These are phyloP conservation scores for Drosophila merina DNA, from an alignment of 2,888 invertebrate species.

Conservation along the genomic window DNA sequence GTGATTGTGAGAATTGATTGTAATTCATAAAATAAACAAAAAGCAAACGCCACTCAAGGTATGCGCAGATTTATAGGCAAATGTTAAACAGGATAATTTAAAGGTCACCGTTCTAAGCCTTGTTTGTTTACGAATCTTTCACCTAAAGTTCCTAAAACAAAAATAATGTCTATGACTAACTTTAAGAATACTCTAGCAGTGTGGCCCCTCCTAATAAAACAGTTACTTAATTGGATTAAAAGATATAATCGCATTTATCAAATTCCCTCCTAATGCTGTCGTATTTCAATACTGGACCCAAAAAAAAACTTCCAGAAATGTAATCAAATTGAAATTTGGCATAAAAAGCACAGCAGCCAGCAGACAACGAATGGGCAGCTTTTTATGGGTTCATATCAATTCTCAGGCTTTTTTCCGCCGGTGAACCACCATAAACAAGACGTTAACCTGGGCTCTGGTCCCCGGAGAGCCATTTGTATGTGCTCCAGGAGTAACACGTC, in stretches of 20 bases:
- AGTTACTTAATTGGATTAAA: slow-evolving; percentile 32
- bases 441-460: slow-evolving; percentile 65
- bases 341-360: slow-evolving; percentile 36
- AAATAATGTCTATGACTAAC: background rate
- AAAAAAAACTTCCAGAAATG: slow-evolving; percentile 28
- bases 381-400: slow-evolving; percentile 77
- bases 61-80: background rate
- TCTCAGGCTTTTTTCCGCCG: slow-evolving; percentile 69
- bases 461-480: slow-evolving; percentile 79
- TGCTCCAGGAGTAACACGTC: slow-evolving; percentile 54
- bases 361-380: slow-evolving; percentile 42
- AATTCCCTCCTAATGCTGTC: slow-evolving; percentile 23
- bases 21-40: slow-evolving; percentile 29
- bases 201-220: slow-evolving; percentile 1
- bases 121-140: background rate
- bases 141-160: background rate
- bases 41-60: slow-evolving; percentile 2
- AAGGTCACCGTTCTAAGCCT: background rate
- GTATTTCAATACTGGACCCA: slow-evolving; percentile 34
- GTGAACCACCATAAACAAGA: slow-evolving; percentile 59
- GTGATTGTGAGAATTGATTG: slow-evolving; percentile 34
- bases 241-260: slow-evolving; percentile 38
- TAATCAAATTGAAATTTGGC: slow-evolving; percentile 43
- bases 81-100: background rate
- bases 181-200: background rate